Conservation (phyloP, 2,113 vertebrate species). For the Oreocharis arfaki region DNA sequence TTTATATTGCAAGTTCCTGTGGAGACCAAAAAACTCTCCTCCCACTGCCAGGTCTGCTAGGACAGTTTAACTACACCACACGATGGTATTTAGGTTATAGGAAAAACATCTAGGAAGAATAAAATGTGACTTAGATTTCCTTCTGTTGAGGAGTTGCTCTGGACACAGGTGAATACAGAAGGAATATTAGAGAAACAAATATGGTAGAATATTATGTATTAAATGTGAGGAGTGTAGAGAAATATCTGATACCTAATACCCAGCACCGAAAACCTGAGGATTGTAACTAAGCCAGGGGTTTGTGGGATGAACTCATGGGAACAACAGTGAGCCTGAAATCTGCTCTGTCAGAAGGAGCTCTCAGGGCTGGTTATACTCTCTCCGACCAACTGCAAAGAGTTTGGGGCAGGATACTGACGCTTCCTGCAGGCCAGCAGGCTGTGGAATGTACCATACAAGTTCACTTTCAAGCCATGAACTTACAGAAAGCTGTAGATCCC, state of each 20-base stretch:
- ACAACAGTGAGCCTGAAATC: not conserved
- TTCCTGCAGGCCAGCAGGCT: not conserved
- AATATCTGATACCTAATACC: not conserved
- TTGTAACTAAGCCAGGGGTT: accelerated
- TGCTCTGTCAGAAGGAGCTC: not conserved
- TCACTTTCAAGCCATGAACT: not conserved
- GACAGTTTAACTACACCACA: not conserved
- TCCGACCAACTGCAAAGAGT: not conserved
- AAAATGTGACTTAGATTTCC: not conserved
- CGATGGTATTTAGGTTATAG: accelerated
- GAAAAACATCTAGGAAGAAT: not conserved
- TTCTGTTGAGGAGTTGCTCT: not conserved
- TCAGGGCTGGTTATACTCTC: not conserved
- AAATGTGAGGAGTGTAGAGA: not conserved
- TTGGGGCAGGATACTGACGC: not conserved
- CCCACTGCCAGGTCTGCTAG: not conserved
- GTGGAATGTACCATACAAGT: not conserved
- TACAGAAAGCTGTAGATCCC: not conserved
- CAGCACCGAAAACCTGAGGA: not conserved
- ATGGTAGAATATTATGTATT: not conserved
- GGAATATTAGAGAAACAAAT: not conserved
- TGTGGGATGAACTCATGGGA: not conserved
- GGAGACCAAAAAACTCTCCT: not conserved
- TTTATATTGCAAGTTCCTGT: not conserved
- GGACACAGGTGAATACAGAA: not conserved